phyloP scores from a whole-genome alignment of 1,140 invertebrate species.

The Wasmannia auropunctata region DNA sequence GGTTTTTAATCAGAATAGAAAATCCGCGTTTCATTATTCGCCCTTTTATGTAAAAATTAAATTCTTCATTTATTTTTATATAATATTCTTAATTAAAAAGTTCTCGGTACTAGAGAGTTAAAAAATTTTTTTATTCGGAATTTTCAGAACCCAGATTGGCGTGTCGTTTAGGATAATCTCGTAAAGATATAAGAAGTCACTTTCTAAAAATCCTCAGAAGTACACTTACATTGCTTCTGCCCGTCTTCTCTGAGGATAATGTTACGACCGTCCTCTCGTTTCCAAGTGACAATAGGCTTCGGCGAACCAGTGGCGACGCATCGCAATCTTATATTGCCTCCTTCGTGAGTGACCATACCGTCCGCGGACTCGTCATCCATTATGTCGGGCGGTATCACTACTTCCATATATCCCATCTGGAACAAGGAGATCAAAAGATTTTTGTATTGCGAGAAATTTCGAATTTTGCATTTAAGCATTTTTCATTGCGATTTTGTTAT shows the following conservation, averaged over 20 bases:
- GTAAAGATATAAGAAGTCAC: not conserved
- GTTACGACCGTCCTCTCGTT: constrained; percentile 90
- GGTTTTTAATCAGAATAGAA: constrained; percentile 5
- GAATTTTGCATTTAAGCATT: not conserved
- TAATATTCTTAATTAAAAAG: not conserved
- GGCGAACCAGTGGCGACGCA: constrained; percentile 94
- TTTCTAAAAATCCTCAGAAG: not conserved
- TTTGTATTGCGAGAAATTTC: not conserved
- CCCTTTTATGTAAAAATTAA: not conserved
- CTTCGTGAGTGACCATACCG: constrained; percentile 87
- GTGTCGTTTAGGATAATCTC: not conserved
- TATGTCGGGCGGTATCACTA: constrained; percentile 94
- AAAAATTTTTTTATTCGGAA: not conserved
- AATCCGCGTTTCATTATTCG: not conserved
- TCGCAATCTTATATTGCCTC: constrained; percentile 90
- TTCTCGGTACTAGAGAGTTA: not conserved
- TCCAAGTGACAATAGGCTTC: constrained; percentile 91
- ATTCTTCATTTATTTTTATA: not conserved
- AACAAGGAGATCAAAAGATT: constrained; percentile 34
- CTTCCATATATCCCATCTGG: constrained; percentile 92
- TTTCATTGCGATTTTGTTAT: not conserved
- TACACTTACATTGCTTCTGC: constrained; percentile 88
- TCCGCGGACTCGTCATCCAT: constrained; percentile 86
- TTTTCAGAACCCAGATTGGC: not conserved
- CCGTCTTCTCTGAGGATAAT: constrained; percentile 90